Percentiles rank a stretch among this genome's conserved stretches.
phyloP scores from a whole-genome alignment of 2,797 vertebrate species.

The Megaceryle alcyon region DNA sequence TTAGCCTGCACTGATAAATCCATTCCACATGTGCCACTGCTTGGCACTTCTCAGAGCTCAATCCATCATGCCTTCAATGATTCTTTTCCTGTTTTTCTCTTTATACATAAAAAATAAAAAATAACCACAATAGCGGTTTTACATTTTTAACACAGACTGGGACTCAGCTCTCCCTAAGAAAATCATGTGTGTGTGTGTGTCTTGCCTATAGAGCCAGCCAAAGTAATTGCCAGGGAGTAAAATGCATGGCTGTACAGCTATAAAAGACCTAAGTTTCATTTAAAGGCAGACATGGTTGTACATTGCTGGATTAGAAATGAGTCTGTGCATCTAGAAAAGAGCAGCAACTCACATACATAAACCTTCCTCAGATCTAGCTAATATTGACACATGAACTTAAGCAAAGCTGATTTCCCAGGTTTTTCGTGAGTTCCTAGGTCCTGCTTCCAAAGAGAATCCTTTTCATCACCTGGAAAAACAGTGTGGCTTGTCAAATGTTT shows the following conservation, averaged over 20 bases:
- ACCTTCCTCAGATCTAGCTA: neutral
- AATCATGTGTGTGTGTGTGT: neutral
- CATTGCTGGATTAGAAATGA: neutral
- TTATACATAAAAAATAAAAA: neutral
- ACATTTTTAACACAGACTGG: neutral
- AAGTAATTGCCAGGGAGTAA: neutral
- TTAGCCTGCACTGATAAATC: neutral
- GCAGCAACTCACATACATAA: neutral
- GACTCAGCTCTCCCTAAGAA: neutral
- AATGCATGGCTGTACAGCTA: neutral
- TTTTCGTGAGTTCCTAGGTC: neutral
- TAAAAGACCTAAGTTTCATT: neutral
- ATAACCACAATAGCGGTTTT: neutral
- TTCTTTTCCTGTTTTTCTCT: neutral
- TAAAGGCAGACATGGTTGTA: neutral
- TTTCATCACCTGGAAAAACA: neutral
- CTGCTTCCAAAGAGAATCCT: neutral
- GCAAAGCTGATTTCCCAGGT: neutral
- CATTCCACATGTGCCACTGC: neutral
- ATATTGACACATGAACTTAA: neutral
- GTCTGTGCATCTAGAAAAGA: neutral
- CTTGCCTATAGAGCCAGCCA: neutral
- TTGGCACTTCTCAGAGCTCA: neutral
- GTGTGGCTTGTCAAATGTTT: fast-evolving
- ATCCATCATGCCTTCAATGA: neutral